Base-by-base conservation (phyloP, 30 jellyfish, hydroid and myxozoan species). In the Nemopilema nomurai region DNA sequence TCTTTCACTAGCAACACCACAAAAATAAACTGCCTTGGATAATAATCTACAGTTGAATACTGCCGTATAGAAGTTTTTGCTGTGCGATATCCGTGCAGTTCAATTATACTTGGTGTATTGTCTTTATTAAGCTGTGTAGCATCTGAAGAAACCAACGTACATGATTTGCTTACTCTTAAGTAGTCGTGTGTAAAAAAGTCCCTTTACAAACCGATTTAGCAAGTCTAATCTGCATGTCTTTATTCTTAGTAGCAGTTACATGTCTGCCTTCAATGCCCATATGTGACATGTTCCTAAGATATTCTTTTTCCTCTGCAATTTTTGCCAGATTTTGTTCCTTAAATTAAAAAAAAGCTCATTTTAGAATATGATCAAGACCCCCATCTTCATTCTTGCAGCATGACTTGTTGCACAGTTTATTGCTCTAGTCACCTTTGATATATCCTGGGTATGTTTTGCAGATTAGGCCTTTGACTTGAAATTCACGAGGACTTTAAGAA, bases 251-350 rank as follows among this genome's bases (percentile, higher is more conserved):
- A 26, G 89, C 89, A 31, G 32, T 30, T 32, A 28, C 81, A 19
- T 62, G 89, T 30, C 81, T 50, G 51, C 68, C 81, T 24, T 21
- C 64, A 3, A 63, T 71, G 19, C 89, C 89, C 17, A 69, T 67
- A 9, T 80, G 89, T 1, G 89, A 63, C 69, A 49, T 49, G 49
- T 25, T 80, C 68, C 89, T 9, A 32, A 64, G 33, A 27, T 18
- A 65, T 19, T 80, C 89, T 29, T 65, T 80, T 69, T 80, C 89
- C 23, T 80, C 89, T 8, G 19, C 74, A 28, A 64, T 79, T 66
- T 27, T 80, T 23, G 89, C 81, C 72, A 80, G 29, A 66, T 80
- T 80, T 33, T 66, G 72, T 65, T 80, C 89, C 89, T 80, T 1
- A 23, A 41, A 20, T 8, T 24, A 25, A 52, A 26, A 30, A 4